Conservation (phyloP, 2,888 invertebrate species). For the Cerastis leucographa region DNA sequence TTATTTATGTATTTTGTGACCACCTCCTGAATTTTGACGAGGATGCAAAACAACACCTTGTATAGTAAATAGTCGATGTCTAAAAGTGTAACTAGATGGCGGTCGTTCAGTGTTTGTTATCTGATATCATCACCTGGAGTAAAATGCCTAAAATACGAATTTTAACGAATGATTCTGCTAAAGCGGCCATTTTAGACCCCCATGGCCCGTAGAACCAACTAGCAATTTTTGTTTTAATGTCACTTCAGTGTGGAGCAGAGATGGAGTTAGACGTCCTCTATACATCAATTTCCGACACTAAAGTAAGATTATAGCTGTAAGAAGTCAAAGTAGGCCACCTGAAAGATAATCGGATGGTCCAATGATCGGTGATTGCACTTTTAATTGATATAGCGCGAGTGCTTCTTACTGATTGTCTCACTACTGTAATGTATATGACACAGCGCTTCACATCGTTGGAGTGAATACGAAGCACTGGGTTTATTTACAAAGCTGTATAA, state of each 20-base stretch:
- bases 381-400: not conserved
- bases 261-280: not conserved
- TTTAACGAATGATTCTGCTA: too few relatives aligned
- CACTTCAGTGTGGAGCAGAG: not conserved
- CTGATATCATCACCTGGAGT: not conserved
- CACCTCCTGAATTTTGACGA: too few relatives aligned
- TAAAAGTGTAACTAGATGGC: not conserved
- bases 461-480: not conserved
- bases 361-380: not conserved
- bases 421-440: constrained; percentile 4
- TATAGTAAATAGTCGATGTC: not conserved
- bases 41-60: too few relatives aligned
- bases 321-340: not conserved
- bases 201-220: not conserved
- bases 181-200: too few relatives aligned
- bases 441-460: not conserved
- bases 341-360: not conserved
- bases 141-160: too few relatives aligned
- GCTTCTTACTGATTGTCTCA: constrained; percentile 2
- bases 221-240: not conserved
- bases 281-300: not conserved
- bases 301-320: not conserved
- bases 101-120: too few relatives aligned
- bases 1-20: too few relatives aligned
- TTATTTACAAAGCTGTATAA: not conserved